These are phyloP conservation scores for Hyposoter dolosus DNA, from an alignment of 2,888 invertebrate species.

Conservation along the genomic window DNA sequence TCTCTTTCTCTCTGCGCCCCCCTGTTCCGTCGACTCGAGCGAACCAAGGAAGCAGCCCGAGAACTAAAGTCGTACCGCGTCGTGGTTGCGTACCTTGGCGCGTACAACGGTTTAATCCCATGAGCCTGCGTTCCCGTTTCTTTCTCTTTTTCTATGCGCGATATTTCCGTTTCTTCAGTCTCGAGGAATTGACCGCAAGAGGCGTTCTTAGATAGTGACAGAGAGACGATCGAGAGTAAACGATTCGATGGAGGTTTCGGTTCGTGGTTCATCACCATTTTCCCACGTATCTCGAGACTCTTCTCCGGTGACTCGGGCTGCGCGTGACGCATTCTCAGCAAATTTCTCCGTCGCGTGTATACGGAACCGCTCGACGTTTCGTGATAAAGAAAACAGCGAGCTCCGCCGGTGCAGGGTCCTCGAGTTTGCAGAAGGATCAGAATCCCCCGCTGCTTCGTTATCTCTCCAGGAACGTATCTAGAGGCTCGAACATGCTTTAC, in stretches of 20 bases:
- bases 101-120: not conserved
- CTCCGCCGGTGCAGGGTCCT: not conserved
- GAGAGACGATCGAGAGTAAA: not conserved
- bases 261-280: not conserved
- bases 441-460: not conserved
- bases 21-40: not conserved
- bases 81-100: not conserved
- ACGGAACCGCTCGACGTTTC: not conserved
- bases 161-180: not conserved
- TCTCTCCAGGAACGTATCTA: not conserved
- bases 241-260: not conserved
- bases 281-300: not conserved
- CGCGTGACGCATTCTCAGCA: not conserved
- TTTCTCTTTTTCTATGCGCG: not conserved
- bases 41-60: not conserved
- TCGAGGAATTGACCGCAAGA: not conserved
- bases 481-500: not conserved
- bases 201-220: not conserved
- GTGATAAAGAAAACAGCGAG: not conserved
- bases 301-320: not conserved
- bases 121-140: not conserved
- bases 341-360: not conserved
- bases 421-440: not conserved
- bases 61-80: conserved; percentile 1
- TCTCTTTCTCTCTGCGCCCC: not conserved